These are phyloP conservation scores for Melanotaenia parkinsoni DNA, from an alignment of 2,797 vertebrate genomes.

Conservation along the genomic window DNA sequence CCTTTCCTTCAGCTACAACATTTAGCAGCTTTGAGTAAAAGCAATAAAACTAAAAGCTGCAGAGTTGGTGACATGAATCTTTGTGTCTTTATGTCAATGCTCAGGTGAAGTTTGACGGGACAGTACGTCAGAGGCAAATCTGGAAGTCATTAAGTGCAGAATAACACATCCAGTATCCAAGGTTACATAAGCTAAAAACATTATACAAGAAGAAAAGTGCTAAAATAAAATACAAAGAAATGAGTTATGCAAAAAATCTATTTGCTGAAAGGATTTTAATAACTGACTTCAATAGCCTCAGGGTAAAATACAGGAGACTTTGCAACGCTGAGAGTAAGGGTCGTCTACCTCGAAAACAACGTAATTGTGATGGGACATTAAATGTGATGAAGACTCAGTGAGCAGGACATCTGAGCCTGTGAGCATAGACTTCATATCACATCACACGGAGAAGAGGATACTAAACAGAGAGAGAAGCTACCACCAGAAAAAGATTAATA, in stretches of 20 bases:
- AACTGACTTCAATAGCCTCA: conserved; percentile 24
- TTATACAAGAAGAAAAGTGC: conserved; percentile 35
- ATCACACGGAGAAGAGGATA: background rate
- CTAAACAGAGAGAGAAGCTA: background rate
- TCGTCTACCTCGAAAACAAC: conserved; percentile 23
- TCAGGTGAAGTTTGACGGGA: conserved; percentile 2
- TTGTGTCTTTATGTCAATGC: conserved; percentile 2
- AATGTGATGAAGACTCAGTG: conserved; percentile 24
- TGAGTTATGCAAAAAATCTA: conserved; percentile 10
- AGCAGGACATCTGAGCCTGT: conserved; percentile 30
- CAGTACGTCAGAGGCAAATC: background rate
- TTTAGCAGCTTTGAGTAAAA: conserved; percentile 11
- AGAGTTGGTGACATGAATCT: background rate
- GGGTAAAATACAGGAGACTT: conserved; percentile 23
- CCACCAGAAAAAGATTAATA: background rate
- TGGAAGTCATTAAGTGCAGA: background rate
- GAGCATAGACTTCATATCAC: conserved; percentile 19
- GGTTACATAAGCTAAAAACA: conserved; percentile 31
- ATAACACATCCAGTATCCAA: background rate
- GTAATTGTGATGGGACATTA: conserved; percentile 31
- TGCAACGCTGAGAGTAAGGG: background rate
- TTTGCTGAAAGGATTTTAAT: conserved; percentile 14
- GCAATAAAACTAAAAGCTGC: background rate
- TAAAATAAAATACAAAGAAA: conserved; percentile 26
- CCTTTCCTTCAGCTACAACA: conserved; percentile 11